A percentile compares a stretch with the other conserved stretches of the same genome.
These are phyloP conservation scores for Galerucella nymphaeae DNA, from an alignment of 2,888 invertebrate genomes.

Conservation along the genomic window DNA sequence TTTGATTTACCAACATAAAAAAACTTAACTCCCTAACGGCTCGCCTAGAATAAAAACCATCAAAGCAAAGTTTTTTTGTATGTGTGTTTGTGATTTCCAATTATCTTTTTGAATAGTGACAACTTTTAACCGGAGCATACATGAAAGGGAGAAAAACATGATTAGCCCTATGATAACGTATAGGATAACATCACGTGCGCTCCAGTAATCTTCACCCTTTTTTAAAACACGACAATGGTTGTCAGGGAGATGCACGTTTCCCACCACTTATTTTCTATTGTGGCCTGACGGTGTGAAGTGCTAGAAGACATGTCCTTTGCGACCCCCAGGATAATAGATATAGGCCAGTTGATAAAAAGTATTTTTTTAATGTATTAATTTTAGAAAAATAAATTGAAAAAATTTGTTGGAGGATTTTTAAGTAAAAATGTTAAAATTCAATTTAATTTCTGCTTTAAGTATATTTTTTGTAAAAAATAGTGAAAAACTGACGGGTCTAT, in stretches of 20 bases:
- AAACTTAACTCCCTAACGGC: too few species aligned
- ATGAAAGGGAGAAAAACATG: constrained; percentile 38
- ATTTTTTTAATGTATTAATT: not conserved
- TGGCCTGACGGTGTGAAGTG: constrained; percentile 52
- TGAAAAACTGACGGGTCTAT: constrained; percentile 11
- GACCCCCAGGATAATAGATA: constrained; percentile 57
- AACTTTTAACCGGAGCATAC: constrained; percentile 17
- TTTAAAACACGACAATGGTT: constrained; percentile 49
- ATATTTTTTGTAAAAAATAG: too few species aligned
- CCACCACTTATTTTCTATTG: constrained; percentile 53
- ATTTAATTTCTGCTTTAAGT: too few species aligned
- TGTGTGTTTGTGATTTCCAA: not conserved
- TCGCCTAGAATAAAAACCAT: too few species aligned
- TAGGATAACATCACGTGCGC: constrained; percentile 42
- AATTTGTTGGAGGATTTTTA: too few species aligned
- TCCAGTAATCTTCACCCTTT: constrained; percentile 48
- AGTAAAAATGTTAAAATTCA: too few species aligned
- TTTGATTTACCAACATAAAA: too few species aligned
- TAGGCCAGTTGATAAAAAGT: constrained; percentile 25
- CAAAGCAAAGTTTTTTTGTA: not conserved
- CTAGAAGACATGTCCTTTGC: constrained; percentile 49
- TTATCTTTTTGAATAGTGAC: constrained; percentile 13
- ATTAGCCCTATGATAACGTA: constrained; percentile 48
- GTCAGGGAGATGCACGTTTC: constrained; percentile 49
- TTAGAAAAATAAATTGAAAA: too few species aligned